Evolutionary conservation across 1,140 invertebrate species (phyloP).

Genomic region (Arion vulgaris): DNA sequence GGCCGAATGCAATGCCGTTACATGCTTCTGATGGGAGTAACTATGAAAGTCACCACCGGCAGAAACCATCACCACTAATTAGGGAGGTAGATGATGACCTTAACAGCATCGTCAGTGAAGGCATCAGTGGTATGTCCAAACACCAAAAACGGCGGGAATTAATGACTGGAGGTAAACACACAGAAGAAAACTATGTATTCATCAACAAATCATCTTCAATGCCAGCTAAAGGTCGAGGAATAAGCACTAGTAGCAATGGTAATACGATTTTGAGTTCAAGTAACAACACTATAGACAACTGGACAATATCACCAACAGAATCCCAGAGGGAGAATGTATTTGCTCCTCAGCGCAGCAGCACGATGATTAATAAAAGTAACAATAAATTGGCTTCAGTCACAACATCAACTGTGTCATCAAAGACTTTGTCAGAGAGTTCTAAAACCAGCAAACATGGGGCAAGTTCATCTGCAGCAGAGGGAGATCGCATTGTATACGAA

Average conservation of each 20-base stretch:
- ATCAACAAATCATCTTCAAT: background rate
- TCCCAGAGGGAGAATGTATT: background rate
- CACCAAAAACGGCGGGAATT: background rate
- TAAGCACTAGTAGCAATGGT: background rate
- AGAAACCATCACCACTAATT: background rate
- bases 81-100: conserved; percentile 1
- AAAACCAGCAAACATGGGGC: background rate
- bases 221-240: background rate
- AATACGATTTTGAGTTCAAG: background rate
- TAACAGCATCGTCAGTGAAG: background rate
- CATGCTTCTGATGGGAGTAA: background rate
- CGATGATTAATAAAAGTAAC: conserved; percentile 14
- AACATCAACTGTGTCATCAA: background rate
- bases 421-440: background rate
- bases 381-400: background rate
- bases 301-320: background rate
- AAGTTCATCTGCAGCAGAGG: background rate
- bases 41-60: background rate
- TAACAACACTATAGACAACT: conserved; percentile 1
- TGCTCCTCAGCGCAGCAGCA: conserved; percentile 33
- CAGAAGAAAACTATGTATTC: background rate
- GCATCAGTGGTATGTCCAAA: background rate
- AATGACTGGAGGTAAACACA: background rate
- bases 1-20: conserved; percentile 6
- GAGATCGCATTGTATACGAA: conserved; percentile 23